Percentiles rank a stretch among this genome's conserved stretches.
Evolutionary conservation across 2,888 invertebrate species (phyloP).

Genomic region (Dryococelus australis): DNA sequence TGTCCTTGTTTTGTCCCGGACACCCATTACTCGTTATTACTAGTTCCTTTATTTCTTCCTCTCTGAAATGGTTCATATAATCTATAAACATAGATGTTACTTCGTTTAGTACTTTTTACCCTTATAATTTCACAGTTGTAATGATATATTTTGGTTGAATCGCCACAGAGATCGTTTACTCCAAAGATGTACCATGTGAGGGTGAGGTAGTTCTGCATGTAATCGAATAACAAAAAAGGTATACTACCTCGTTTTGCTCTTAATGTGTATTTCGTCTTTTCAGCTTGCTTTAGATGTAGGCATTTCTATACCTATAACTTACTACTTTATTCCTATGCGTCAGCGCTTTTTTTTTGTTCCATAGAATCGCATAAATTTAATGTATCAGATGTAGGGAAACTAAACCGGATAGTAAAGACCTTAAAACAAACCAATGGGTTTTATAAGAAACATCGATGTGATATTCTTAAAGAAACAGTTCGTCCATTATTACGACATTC

Average conservation of each 20-base stretch:
- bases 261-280: slow-evolving; percentile 19
- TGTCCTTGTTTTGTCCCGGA: neutral
- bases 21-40: slow-evolving; percentile 4
- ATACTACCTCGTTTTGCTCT: slow-evolving; percentile 4
- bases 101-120: neutral
- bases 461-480: too few species aligned
- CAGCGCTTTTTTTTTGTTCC: neutral
- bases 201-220: neutral
- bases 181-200: neutral
- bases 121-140: too few species aligned
- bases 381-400: too few species aligned
- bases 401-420: too few species aligned
- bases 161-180: neutral
- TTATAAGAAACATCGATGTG: too few species aligned
- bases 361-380: neutral
- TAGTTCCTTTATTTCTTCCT: neutral
- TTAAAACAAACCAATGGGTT: too few species aligned
- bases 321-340: neutral
- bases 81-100: neutral
- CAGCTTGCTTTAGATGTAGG: neutral
- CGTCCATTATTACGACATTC: too few species aligned
- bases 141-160: neutral
- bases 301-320: neutral
- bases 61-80: neutral
- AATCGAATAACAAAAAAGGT: neutral